These are phyloP conservation scores for Lycophotia porphyrea DNA, from an alignment of 2,888 invertebrate genomes.

Conservation along the genomic window DNA sequence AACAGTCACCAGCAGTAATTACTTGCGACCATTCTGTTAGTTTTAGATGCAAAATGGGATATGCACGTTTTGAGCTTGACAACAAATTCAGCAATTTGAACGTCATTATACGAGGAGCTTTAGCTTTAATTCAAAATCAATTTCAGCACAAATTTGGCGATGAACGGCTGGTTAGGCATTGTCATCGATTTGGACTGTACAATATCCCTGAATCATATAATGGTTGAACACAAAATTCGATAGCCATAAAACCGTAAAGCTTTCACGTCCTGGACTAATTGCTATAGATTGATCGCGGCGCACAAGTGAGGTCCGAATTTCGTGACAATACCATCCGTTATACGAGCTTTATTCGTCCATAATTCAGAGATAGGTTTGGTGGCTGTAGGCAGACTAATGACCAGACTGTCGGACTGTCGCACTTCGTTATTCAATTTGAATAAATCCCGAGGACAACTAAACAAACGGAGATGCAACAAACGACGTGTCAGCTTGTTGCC, in stretches of 20 bases:
- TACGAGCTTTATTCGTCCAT: conserved; percentile 57
- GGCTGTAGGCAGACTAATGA: conserved; percentile 62
- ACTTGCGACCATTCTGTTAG: conserved; percentile 27
- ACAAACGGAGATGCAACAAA: conserved; percentile 66
- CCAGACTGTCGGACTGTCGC: conserved; percentile 64
- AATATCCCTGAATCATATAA: conserved; percentile 33
- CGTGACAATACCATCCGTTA: conserved; percentile 55
- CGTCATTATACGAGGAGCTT: conserved; percentile 15
- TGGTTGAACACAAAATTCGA: conserved; percentile 60
- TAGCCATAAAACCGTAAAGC: conserved; percentile 52
- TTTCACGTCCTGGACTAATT: conserved; percentile 55
- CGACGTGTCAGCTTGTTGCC: conserved; percentile 40
- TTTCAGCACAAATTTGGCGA: conserved; percentile 31
- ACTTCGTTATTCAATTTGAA: conserved; percentile 78
- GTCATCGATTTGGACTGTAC: conserved; percentile 28
- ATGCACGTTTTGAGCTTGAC: conserved; percentile 18
- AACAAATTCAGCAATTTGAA: conserved; percentile 31
- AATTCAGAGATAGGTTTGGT: conserved; percentile 53
- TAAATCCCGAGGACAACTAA: conserved; percentile 69
- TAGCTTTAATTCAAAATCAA: conserved; percentile 37
- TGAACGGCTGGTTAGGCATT: conserved; percentile 33
- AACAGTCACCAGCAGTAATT: conserved; percentile 35
- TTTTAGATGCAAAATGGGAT: conserved; percentile 22
- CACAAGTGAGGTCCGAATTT: conserved; percentile 43
- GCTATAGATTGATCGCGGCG: conserved; percentile 53